These are phyloP conservation scores for Stegodyphus dumicola DNA, from an alignment of 1,140 invertebrate genomes.

Conservation along the genomic window DNA sequence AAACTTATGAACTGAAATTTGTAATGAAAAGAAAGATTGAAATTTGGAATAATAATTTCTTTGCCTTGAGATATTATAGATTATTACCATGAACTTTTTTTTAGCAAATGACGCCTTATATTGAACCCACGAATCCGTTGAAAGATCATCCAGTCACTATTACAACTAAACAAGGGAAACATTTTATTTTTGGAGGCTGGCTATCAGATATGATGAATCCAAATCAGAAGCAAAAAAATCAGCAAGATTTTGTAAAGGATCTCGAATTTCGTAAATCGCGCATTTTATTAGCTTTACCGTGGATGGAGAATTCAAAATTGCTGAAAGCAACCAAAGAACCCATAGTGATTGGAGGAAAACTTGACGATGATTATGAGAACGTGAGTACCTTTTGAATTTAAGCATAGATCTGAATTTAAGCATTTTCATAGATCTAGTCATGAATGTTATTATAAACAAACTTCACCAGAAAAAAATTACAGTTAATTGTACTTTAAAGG, in stretches of 20 bases:
- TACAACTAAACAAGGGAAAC: neutral
- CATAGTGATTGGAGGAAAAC: conserved; percentile 1
- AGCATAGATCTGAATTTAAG: too few relatives aligned
- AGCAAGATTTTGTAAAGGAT: neutral
- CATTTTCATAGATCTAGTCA: too few relatives aligned
- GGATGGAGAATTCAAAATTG: neutral
- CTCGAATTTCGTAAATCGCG: neutral
- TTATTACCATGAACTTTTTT: neutral
- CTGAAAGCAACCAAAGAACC: neutral
- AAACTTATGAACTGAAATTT: too few relatives aligned
- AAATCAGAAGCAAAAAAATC: neutral
- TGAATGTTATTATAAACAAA: too few relatives aligned
- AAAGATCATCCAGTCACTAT: too few relatives aligned
- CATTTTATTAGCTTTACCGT: neutral
- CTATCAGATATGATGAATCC: neutral
- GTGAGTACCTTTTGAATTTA: neutral
- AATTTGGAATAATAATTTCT: too few relatives aligned
- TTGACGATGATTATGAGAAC: conserved; percentile 30
- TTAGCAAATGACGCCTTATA: neutral
- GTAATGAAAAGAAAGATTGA: too few relatives aligned
- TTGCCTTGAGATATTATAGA: too few relatives aligned
- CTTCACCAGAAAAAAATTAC: too few relatives aligned
- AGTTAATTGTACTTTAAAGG: too few relatives aligned
- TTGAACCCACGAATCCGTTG: neutral
- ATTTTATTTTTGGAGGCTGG: conserved; percentile 27